Base-by-base conservation (phyloP, 2,888 invertebrate species). In the Agrypnus murinus region DNA sequence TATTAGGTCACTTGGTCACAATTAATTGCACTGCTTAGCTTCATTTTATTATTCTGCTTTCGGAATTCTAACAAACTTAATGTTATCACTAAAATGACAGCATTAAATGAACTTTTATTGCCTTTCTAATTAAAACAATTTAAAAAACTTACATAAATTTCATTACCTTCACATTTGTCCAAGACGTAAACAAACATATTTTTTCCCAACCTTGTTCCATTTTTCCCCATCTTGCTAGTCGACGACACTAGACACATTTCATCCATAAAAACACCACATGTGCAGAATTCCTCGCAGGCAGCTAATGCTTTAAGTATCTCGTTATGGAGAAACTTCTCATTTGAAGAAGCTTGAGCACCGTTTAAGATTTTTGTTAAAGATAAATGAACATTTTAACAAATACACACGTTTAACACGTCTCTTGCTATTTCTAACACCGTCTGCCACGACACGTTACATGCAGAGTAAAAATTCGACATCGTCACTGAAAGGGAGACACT, bases 261-360 rank as follows among this genome's bases (percentile, higher is more conserved):
- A 55, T 55, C 55, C 10, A n/a, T 9, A 32, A 43, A 38, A 36
- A 25, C 34, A 62, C 17, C 65, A 65, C 34, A 65, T 65, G 65
- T 65, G 65, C 65, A 34, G 46, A 65, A 58, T 65, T 65, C 58
- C 34, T 65, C 12, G 14, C 45, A 32, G 15, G 14, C 45, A 32
- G 36, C 45, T 25, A 36, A 63, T 19, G 53, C 53, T 55, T 64
- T 31, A 43, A 64, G 63, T 50, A 50, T 38, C 63, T 32, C 64
- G 53, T 64, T 43, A 64, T 50, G 12, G 50, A 50, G 31, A 31
- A 8, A 32, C 48, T 48, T 19, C 15, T 48, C 10, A 32, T 15
- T 43, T 43, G 14, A 15, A 15, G 31, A 19, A 19, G 19, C 31
- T 50, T 50, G 31, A 50, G 50, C 50, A 12, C 31, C 50, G 25